phyloP scores from a whole-genome alignment of 2,113 vertebrate genomes.

The Peromyscus maniculatus region DNA sequence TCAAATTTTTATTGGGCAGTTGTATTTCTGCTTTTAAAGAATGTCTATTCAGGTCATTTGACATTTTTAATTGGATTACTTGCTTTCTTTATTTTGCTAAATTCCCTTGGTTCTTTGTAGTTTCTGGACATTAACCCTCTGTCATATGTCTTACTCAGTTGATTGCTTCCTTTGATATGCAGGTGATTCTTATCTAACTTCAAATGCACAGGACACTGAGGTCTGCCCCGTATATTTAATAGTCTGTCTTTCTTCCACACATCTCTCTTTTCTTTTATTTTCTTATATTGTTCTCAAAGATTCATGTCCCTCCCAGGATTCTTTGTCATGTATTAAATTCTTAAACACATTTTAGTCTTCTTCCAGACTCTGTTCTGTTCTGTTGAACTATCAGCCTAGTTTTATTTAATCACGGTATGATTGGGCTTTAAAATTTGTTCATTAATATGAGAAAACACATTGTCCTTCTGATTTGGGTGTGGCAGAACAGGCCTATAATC shows the following conservation, averaged over 20 bases:
- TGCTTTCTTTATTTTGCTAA: not conserved
- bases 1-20: not conserved
- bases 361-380: conserved; percentile 47
- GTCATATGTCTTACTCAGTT: not conserved
- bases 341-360: conserved; percentile 49
- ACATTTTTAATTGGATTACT: not conserved
- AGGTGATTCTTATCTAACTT: conserved; percentile 55
- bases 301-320: not conserved
- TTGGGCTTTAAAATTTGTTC: conserved; percentile 32
- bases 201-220: not conserved
- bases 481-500: not conserved
- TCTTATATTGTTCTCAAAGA: not conserved
- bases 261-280: conserved; percentile 13
- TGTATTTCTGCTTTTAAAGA: not conserved
- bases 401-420: conserved; percentile 21
- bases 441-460: conserved; percentile 19
- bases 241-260: not conserved
- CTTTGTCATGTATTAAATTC: conserved; percentile 38
- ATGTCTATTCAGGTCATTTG: not conserved
- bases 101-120: not conserved
- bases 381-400: conserved; percentile 52
- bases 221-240: not conserved
- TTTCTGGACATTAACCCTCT: not conserved
- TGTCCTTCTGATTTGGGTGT: not conserved
- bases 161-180: not conserved